Evolutionary conservation across 2,888 invertebrate species (phyloP).

Genomic region (Lasioglossum villosulum): DNA sequence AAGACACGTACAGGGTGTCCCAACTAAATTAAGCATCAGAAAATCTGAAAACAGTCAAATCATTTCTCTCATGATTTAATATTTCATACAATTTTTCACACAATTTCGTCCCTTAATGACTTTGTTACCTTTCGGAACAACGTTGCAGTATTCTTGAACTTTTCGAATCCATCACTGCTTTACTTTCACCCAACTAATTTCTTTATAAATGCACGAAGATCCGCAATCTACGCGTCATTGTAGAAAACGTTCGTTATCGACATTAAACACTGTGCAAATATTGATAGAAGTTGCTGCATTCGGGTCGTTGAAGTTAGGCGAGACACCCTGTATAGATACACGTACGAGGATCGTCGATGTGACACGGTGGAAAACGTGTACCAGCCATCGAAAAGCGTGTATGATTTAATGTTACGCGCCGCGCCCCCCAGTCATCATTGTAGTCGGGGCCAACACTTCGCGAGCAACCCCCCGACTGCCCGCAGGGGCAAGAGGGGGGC

Average conservation of each 20-base stretch:
- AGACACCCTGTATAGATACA: conserved; percentile 13
- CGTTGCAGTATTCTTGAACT: too few relatives aligned
- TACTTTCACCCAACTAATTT: too few relatives aligned
- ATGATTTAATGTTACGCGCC: conserved; percentile 78
- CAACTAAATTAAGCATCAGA: neutral
- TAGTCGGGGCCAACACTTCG: conserved; percentile 42
- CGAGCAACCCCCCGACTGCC: conserved; percentile 40
- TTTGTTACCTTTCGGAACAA: too few relatives aligned
- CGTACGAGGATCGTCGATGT: neutral
- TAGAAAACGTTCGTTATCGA: too few relatives aligned
- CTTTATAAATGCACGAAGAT: too few relatives aligned
- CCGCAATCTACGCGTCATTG: too few relatives aligned
- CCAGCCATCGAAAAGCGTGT: conserved; percentile 37
- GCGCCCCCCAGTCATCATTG: conserved; percentile 60
- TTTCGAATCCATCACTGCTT: too few relatives aligned
- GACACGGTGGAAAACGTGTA: neutral
- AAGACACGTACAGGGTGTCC: neutral
- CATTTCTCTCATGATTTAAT: too few relatives aligned
- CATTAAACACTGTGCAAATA: too few relatives aligned
- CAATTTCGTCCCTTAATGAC: too few relatives aligned
- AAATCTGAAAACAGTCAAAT: neutral
- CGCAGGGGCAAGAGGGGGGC: conserved; percentile 46
- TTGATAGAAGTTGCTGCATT: too few relatives aligned
- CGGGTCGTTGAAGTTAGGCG: neutral
- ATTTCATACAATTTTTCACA: too few relatives aligned